A percentile compares a stretch with the other conserved stretches of the same genome.
Evolutionary conservation across 2,797 vertebrate genomes (phyloP).

Genomic region (Geotrypetes seraphini): DNA sequence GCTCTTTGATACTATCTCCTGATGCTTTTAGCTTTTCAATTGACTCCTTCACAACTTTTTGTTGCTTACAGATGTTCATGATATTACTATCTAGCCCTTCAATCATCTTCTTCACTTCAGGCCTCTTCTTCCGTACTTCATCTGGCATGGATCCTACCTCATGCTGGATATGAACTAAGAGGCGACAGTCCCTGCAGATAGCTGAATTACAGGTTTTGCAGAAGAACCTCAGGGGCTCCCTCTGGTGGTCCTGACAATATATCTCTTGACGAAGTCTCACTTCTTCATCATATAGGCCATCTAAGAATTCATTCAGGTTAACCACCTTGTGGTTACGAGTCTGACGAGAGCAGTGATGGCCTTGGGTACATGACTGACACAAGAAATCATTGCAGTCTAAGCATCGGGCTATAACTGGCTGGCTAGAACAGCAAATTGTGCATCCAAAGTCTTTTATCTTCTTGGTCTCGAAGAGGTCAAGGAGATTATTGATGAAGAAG

Average conservation of each 20-base stretch:
- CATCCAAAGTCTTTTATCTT: constrained; percentile 1
- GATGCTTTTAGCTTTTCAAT: constrained; percentile 1
- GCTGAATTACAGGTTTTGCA: constrained; percentile 3
- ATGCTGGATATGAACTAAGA: constrained; percentile 9
- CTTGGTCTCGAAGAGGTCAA: constrained; percentile 12
- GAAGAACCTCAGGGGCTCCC: constrained; percentile 1
- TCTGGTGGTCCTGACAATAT: constrained; percentile 1
- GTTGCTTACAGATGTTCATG: constrained; percentile 1
- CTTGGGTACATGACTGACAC: constrained; percentile 2
- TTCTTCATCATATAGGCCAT: constrained; percentile 5
- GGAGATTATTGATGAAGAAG: constrained; percentile 18
- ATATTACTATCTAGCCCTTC: constrained; percentile 4
- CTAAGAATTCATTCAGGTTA: background rate
- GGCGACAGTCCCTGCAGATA: constrained; percentile 14
- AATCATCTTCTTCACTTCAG: constrained; percentile 10
- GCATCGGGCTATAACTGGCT: background rate
- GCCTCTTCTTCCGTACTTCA: background rate
- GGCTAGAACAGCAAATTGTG: background rate
- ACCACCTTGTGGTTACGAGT: constrained; percentile 4
- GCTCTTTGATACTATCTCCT: background rate
- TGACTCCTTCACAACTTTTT: constrained; percentile 1
- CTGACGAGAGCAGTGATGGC: constrained; percentile 2
- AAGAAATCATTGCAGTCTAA: constrained; percentile 10
- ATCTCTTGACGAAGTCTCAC: background rate
- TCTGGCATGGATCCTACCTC: constrained; percentile 2